Percentiles rank a stretch among this genome's conserved stretches.
Conservation (phyloP, 2,888 invertebrate species). For the Rhingia campestris region DNA sequence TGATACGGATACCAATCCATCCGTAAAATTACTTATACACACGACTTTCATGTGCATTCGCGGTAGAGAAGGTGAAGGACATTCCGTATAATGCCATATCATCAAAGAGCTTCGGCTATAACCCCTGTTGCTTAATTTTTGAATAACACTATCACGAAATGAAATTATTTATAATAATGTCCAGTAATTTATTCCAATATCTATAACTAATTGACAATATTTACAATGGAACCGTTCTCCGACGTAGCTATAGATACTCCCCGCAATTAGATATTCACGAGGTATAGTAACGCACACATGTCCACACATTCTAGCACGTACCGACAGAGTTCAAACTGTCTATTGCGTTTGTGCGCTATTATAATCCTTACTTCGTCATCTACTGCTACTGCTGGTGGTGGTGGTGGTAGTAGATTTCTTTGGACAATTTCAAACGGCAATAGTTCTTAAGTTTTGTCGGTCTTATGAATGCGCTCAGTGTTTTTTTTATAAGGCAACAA, state of each 20-base stretch:
- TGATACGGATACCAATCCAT: constrained; percentile 36
- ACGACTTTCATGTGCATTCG: constrained; percentile 1
- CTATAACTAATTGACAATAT: constrained; percentile 25
- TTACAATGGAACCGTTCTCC: constrained; percentile 37
- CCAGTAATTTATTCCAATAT: constrained; percentile 13
- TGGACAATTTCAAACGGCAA: constrained; percentile 49
- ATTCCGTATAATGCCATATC: neutral
- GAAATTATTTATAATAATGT: neutral
- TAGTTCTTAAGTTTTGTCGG: constrained; percentile 53
- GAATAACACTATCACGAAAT: neutral
- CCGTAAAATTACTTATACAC: constrained; percentile 20
- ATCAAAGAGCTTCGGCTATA: constrained; percentile 16
- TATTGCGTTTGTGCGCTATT: constrained; percentile 27
- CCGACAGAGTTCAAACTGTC: constrained; percentile 62
- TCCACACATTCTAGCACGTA: constrained; percentile 60
- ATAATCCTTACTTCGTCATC: constrained; percentile 22
- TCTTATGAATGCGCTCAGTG: constrained; percentile 20
- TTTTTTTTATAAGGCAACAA: constrained; percentile 17
- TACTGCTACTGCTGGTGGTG: too few relatives aligned
- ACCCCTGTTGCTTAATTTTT: neutral
- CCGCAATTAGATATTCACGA: constrained; percentile 45
- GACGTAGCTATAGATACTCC: neutral
- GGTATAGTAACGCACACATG: constrained; percentile 10
- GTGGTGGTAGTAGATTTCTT: constrained; percentile 12
- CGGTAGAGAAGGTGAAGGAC: neutral